phyloP scores from a whole-genome alignment of 2,113 vertebrate genomes.

The Podarcis cretensis region DNA sequence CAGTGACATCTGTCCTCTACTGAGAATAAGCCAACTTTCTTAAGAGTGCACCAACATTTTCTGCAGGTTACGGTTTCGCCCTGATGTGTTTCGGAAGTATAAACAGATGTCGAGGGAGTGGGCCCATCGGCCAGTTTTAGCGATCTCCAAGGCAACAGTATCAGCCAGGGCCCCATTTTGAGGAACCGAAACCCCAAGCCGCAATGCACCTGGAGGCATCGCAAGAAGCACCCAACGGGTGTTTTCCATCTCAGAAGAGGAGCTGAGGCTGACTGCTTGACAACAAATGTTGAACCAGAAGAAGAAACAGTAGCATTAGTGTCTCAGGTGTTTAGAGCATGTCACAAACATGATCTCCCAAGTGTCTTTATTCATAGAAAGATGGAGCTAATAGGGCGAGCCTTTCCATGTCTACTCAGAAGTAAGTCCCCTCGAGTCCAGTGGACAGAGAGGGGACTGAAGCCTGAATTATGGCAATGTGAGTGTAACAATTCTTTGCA shows the following conservation, averaged over 20 bases:
- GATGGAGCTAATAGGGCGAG: background rate
- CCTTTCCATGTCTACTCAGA: no score
- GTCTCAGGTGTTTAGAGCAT: background rate
- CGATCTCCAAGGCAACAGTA: conserved; percentile 43
- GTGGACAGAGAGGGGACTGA: no score
- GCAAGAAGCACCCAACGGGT: background rate
- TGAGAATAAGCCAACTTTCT: background rate
- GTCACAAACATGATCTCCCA: background rate
- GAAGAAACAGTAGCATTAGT: background rate
- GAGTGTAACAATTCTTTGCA: no score
- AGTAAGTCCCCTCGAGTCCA: no score
- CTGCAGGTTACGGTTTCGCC: conserved; percentile 47
- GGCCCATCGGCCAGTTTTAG: conserved; percentile 58
- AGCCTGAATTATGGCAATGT: no score
- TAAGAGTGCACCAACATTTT: background rate
- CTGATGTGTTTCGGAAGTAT: conserved; percentile 48
- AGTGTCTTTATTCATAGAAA: background rate
- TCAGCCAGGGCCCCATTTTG: conserved; percentile 39
- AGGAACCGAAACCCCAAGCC: conserved; percentile 61
- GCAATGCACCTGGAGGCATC: conserved; percentile 58
- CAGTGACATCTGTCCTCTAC: background rate
- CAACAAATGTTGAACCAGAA: background rate
- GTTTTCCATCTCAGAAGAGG: background rate
- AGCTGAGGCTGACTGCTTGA: background rate
- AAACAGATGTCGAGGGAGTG: conserved; percentile 35